Evolutionary conservation across 2,797 vertebrate genomes (phyloP).

Genomic region (Sternarchorhynchus goeldii): DNA sequence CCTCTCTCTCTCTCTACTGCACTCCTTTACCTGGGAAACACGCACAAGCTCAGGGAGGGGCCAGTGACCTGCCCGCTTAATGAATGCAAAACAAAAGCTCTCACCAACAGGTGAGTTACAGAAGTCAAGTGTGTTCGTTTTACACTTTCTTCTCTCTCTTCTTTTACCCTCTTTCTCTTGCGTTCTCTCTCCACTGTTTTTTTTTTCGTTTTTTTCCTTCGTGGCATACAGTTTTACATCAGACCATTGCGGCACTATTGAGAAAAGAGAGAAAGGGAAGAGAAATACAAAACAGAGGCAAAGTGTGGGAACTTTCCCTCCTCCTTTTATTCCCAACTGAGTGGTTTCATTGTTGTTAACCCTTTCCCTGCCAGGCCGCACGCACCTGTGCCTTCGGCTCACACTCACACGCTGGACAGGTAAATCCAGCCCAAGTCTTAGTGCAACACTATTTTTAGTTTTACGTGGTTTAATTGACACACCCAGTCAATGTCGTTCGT

Average conservation of each 20-base stretch:
- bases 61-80: conserved; percentile 66
- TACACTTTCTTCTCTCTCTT: conserved; percentile 54
- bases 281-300: conserved; percentile 73
- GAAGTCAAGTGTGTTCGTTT: conserved; percentile 73
- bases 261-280: conserved; percentile 65
- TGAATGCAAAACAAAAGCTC: conserved; percentile 78
- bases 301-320: conserved; percentile 79
- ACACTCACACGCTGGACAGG: conserved; percentile 3
- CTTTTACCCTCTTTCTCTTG: conserved; percentile 23
- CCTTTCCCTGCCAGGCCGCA: conserved; percentile 73
- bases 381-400: conserved; percentile 73
- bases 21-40: conserved; percentile 74
- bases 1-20: conserved; percentile 61
- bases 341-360: conserved; percentile 77
- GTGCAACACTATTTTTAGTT: neutral
- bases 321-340: conserved; percentile 68
- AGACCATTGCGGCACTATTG: conserved; percentile 65
- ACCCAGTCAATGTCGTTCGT: neutral
- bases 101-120: conserved; percentile 80
- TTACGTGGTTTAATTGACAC: neutral
- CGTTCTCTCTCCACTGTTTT: conserved; percentile 32
- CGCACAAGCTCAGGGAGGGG: conserved; percentile 74
- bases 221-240: conserved; percentile 73
- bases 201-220: conserved; percentile 64
- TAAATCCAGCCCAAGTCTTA: neutral